These are phyloP conservation scores for Dendrocopos noguchii DNA, from an alignment of 2,113 vertebrate species.

Conservation along the genomic window DNA sequence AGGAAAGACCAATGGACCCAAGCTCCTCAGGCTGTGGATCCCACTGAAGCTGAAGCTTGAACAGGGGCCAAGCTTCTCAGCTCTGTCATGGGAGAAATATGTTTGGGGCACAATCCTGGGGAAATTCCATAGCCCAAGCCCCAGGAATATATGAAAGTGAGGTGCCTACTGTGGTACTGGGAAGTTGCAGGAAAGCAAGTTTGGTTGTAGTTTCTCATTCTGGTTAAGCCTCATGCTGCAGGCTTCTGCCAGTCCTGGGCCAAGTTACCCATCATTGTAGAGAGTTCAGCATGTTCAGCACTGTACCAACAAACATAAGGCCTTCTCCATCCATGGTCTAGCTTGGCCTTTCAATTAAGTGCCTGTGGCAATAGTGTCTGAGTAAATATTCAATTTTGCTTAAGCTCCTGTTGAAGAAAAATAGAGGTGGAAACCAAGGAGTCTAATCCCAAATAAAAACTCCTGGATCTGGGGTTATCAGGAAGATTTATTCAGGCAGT, in stretches of 20 bases:
- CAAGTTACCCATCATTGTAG: not conserved
- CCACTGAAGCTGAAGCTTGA: not conserved
- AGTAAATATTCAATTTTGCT: not conserved
- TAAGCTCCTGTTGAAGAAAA: not conserved
- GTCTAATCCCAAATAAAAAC: not conserved
- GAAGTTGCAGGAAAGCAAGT: not conserved
- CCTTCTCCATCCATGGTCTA: not conserved
- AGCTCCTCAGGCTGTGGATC: not conserved
- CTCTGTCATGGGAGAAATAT: not conserved
- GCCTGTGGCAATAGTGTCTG: not conserved
- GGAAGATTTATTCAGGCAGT: not conserved
- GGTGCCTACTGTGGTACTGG: not conserved
- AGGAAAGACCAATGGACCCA: not conserved
- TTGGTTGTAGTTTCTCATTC: not conserved
- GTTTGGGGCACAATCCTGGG: not conserved
- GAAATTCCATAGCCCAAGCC: not conserved
- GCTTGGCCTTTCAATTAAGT: not conserved
- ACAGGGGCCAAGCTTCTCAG: not conserved
- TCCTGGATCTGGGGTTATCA: not conserved
- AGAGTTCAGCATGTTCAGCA: not conserved
- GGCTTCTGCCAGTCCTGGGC: not conserved
- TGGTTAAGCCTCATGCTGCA: not conserved
- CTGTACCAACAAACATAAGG: not conserved
- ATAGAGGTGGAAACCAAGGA: not conserved
- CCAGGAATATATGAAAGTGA: not conserved